A percentile compares a stretch with the other conserved stretches of the same genome.
Evolutionary conservation across 2,888 invertebrate species (phyloP).

Genomic region (Mallateleia sp.): DNA sequence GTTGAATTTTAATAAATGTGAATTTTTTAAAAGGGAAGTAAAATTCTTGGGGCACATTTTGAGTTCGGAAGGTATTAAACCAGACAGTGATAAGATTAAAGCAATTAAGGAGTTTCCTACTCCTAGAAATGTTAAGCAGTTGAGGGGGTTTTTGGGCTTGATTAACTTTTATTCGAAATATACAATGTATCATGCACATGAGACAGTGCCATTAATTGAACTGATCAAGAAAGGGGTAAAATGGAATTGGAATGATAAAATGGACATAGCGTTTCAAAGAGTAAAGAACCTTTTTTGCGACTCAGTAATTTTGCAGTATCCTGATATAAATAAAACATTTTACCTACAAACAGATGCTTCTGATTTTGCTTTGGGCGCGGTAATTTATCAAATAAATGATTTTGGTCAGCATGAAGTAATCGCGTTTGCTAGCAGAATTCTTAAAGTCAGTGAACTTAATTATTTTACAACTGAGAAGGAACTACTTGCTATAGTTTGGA

Average conservation of each 20-base stretch:
- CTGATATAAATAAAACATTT: background rate
- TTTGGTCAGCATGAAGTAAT: background rate
- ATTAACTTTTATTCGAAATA: background rate
- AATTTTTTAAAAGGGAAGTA: too few relatives aligned
- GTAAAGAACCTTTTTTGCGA: background rate
- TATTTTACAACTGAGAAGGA: conserved; percentile 26
- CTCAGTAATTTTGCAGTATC: background rate
- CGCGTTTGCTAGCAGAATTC: background rate
- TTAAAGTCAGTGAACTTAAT: background rate
- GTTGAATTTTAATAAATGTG: too few relatives aligned
- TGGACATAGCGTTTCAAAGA: too few relatives aligned
- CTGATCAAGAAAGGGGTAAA: background rate
- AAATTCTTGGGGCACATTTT: too few relatives aligned
- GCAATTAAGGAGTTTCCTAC: background rate
- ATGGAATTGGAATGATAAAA: background rate
- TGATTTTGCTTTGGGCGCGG: too few relatives aligned
- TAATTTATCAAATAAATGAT: too few relatives aligned
- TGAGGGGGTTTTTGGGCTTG: background rate
- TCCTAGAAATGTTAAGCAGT: background rate
- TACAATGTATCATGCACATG: too few relatives aligned
- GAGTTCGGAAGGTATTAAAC: background rate
- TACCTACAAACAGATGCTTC: background rate
- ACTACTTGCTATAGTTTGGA: too few relatives aligned
- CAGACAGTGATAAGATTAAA: background rate
- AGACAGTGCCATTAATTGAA: too few relatives aligned